Evolutionary conservation across 2,113 vertebrate genomes (phyloP), one percentile per base, ranked within the genome.

Genomic region (Synchiropus splendidus): DNA sequence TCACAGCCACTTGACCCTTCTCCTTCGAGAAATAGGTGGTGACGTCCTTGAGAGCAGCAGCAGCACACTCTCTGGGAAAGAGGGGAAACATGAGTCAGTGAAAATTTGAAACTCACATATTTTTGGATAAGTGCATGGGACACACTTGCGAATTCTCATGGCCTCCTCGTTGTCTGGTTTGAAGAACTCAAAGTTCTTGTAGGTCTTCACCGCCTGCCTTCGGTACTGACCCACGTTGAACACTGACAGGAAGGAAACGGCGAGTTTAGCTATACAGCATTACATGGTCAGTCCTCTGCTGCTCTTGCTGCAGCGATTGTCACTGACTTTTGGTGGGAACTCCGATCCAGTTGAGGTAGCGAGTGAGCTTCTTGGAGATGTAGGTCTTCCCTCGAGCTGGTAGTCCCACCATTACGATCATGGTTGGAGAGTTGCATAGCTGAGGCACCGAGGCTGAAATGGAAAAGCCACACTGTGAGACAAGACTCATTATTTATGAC

Each of bases 291-390:
- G 6, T 2, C 12, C 1, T 8, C 4, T 14, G 13, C 14, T 12
- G 14, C 13, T 12, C 16, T 18, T 18, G 11, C n/a, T 6, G 30
- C 13, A 16, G 14, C 5, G 6, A 9, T 11, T 5, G 8, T 9
- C 6, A 27, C 74, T 64, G 46, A 91, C 91, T 87, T 82, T 90
- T 89, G 5, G 92, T 93, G 0, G 88, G 84, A 35, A 85, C 89
- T 10, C 92, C 90, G 12, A 93, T 91, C 91, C 92, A 93, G 70
- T 93, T 94, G 39, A 92, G 85, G 62, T 94, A 94, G n/a, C 87
- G 81, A 1, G 92, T 92, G 46, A 94, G 88, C 56, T 94, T 92
- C 42, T 84, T 89, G 45, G 90, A 90, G 65, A 94, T 94, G 64
- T 90, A 92, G 0, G 91, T 94, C 72, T 94, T 94, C 43, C 91